Base-by-base conservation (phyloP, 2,888 invertebrate species). In the Tyria jacobaeae region DNA sequence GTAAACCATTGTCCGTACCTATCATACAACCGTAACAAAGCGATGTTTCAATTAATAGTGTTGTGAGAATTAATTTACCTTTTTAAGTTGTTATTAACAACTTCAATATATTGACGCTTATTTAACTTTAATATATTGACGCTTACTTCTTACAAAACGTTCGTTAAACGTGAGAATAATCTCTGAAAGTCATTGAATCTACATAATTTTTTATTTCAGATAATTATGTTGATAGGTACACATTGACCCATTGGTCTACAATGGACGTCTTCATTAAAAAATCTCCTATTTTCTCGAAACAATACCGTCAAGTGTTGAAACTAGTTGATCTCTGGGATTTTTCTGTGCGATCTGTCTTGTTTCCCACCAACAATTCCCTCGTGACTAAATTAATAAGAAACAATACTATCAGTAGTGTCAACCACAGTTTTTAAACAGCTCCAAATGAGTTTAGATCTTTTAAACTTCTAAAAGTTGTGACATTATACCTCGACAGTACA, bases 291-390 rank as follows among this genome's bases (percentile, higher is more conserved):
- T 84, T 75, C 75, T 80, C 70, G 67, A 79, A 85, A 90, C 89
- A 90, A 90, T 89, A 83, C 85, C 66, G 60, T 64, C 58, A 73
- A 68, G 76, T 90, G 88, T 85, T 82, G 90, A 79, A 90, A 90
- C 79, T 68, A 63, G 78, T 77, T 81, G 82, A 81, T 84, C 80
- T 81, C 82, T 86, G 87, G 78, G 89, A 88, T 85, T 89, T 90
- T 90, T 89, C 83, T 82, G 78, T 82, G 84, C 80, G 81, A 86
- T 86, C 78, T 75, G 70, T 74, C 72, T 76, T 51, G 64, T 81
- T 89, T 90, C 90, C 83, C 90, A 90, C 89, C 85, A 75, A 81
- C 71, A 83, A 88, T 90, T 90, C 90, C 88, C 89, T 87, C 77
- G 89, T 83, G 90, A 88, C 85, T 84, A 81, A 86, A 85, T 86